These are phyloP conservation scores for Spodoptera exigua DNA, from an alignment of 2,888 invertebrate genomes.

Conservation along the genomic window DNA sequence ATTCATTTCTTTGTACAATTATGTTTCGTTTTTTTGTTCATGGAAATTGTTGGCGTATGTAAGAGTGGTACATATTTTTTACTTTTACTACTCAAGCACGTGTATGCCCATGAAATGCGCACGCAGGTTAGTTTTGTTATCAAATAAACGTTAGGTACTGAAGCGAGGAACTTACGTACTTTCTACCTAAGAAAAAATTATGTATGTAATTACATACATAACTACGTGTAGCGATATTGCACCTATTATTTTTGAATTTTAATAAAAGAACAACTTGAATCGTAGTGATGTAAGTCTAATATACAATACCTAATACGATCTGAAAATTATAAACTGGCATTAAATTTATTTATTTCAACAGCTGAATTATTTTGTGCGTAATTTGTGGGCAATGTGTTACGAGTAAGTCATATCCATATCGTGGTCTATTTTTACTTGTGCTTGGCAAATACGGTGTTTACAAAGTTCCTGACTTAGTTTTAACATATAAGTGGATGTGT, in stretches of 20 bases:
- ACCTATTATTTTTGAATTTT: too few relatives aligned
- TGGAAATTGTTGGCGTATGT: constrained; percentile 33
- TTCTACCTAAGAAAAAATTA: constrained; percentile 19
- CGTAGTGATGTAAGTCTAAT: too few relatives aligned
- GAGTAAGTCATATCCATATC: not conserved
- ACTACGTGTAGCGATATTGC: too few relatives aligned
- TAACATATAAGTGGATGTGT: constrained; percentile 31
- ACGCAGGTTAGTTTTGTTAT: constrained; percentile 55
- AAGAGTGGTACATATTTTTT: constrained; percentile 35
- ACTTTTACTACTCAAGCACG: constrained; percentile 52
- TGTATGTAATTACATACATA: not conserved
- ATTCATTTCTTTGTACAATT: constrained; percentile 9
- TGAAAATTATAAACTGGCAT: too few relatives aligned
- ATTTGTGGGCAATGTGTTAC: not conserved
- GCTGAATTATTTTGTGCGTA: not conserved
- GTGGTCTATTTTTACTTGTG: constrained; percentile 17
- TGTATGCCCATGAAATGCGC: constrained; percentile 48
- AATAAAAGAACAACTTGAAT: too few relatives aligned
- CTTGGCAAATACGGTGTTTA: constrained; percentile 37
- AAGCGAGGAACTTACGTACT: constrained; percentile 41
- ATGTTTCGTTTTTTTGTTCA: constrained; percentile 17
- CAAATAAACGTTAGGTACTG: constrained; percentile 47
- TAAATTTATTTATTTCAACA: too few relatives aligned
- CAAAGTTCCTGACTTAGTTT: constrained; percentile 32
- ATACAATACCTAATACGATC: too few relatives aligned